Base-by-base conservation (phyloP, 2,113 vertebrate species). In the Hippocampus mohnikei region DNA sequence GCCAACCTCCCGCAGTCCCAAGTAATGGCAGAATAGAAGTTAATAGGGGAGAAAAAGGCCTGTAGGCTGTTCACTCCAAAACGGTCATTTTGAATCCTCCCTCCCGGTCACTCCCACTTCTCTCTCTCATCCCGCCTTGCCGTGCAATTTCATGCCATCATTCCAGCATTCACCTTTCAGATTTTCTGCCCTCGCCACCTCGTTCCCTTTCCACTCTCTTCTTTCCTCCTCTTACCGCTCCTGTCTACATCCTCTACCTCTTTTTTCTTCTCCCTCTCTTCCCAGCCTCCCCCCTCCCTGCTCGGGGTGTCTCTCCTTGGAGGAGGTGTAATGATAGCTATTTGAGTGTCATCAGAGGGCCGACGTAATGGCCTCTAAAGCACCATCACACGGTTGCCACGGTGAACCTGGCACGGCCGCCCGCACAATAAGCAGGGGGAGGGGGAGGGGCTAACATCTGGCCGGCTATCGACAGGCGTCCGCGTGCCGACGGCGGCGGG, bases 321-420 rank as follows among this genome's bases (percentile, higher is more conserved):
- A 91, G 89, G 89, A 91, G 80, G 89, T 91, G 91, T 93, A 93
- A 93, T 93, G 92, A 93, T 92, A 92, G 92, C 92, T 92, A 93
- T 93, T 92, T 92, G 91, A 92, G 91, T 92, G 89, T 91, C 91
- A 92, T 92, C 92, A 93, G 90, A 90, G 87, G 89, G 89, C 88
- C 83, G 82, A 85, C 80, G 84, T 93, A 92, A 92, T 92, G 92
- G 91, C 88, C 90, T 92, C 90, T 91, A 88, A 93, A 93, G 91
- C 88, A 91, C 89, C 90, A 88, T 91, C 90, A 87, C 77, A 88
- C 72, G 83, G 89, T 90, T 92, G 91, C 90, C 90, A 91, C 88
- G 85, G 89, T 88, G 89, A 92, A 92, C 89, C 90, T 89, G 89
- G 91, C 88, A 90, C 90, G 84, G 78, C 81, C 88, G 66, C 88